Evolutionary conservation across 2,888 invertebrate species (phyloP).

Genomic region (Lasioglossum villosulum): DNA sequence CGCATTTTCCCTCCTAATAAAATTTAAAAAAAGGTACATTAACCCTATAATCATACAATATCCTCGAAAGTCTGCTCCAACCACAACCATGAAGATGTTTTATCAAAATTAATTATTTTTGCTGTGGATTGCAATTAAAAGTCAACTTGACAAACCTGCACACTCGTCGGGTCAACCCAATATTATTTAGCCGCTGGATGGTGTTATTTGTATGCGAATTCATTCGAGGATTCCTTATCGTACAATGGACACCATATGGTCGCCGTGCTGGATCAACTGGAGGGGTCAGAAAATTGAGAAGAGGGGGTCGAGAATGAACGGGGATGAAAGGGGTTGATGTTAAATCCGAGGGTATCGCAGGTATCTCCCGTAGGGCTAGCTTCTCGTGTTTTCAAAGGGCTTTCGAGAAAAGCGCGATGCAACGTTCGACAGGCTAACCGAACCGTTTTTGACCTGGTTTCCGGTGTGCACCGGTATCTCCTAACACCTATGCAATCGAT

Average conservation of each 20-base stretch:
- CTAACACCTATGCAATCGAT: constrained; percentile 24
- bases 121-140: not conserved
- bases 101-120: not conserved
- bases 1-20: too few relatives aligned
- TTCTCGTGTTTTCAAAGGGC: constrained; percentile 60
- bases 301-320: constrained; percentile 16
- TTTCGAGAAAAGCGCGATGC: constrained; percentile 58
- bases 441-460: constrained; percentile 70
- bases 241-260: not conserved
- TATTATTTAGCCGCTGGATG: not conserved
- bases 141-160: not conserved
- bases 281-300: constrained; percentile 10
- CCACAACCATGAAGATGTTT: not conserved
- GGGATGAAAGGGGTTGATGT: constrained; percentile 48
- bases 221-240: not conserved
- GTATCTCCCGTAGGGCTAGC: constrained; percentile 27
- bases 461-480: constrained; percentile 34
- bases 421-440: constrained; percentile 58
- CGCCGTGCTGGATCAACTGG: not conserved
- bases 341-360: constrained; percentile 69
- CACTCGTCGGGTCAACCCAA: not conserved
- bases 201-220: not conserved
- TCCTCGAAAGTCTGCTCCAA: not conserved
- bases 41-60: not conserved
- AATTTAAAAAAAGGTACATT: too few relatives aligned